A percentile compares a stretch with the other conserved stretches of the same genome.
Conservation (phyloP, 2,888 invertebrate species). For the Drosophila kambysellisi region DNA sequence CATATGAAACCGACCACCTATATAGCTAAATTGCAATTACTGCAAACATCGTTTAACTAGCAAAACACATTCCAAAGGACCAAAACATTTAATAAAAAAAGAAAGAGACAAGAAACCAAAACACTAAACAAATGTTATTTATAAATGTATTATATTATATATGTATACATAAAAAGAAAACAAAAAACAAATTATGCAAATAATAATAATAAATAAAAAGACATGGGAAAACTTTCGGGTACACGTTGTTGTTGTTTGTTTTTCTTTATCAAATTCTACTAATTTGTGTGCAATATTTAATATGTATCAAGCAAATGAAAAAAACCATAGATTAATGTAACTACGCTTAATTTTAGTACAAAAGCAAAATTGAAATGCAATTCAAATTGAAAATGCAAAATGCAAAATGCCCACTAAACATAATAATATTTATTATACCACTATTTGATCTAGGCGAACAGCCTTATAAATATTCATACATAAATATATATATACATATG, state of each 20-base stretch:
- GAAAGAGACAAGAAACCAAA: slow-evolving; percentile 71
- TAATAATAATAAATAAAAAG: not conserved
- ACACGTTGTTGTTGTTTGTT: slow-evolving; percentile 29
- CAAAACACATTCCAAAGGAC: slow-evolving; percentile 82
- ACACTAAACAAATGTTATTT: slow-evolving; percentile 43
- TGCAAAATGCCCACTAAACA: slow-evolving; percentile 63
- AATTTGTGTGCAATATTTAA: slow-evolving; percentile 54
- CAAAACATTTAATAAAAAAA: slow-evolving; percentile 54
- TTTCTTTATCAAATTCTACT: slow-evolving; percentile 4
- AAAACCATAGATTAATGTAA: slow-evolving; percentile 43
- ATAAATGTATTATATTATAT: slow-evolving; percentile 24
- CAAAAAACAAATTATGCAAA: not conserved
- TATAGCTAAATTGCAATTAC: slow-evolving; percentile 30
- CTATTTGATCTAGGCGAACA: slow-evolving; percentile 36
- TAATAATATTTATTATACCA: slow-evolving; percentile 63
- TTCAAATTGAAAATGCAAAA: slow-evolving; percentile 32
- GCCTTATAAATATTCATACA: slow-evolving; percentile 13
- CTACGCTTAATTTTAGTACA: slow-evolving; percentile 82
- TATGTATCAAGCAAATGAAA: slow-evolving; percentile 22
- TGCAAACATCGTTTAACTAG: slow-evolving; percentile 38
- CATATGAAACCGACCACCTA: slow-evolving; percentile 49
- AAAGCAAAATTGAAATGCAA: slow-evolving; percentile 56
- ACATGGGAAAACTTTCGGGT: slow-evolving; percentile 16
- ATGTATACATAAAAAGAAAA: not conserved
- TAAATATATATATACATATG: slow-evolving; percentile 13